phyloP scores from a whole-genome alignment of 2,888 invertebrate genomes.

The Baccha elongata region DNA sequence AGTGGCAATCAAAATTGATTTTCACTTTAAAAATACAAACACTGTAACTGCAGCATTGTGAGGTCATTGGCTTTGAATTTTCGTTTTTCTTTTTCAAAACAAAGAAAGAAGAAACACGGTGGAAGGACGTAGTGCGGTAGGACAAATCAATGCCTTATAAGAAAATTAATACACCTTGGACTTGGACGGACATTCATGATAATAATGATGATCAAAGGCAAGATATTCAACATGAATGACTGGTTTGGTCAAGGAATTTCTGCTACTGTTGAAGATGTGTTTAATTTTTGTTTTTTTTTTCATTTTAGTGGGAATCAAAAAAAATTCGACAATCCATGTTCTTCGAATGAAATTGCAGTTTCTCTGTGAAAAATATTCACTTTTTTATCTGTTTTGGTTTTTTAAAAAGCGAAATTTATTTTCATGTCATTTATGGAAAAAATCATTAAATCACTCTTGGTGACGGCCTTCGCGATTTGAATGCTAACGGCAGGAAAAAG shows the following conservation, averaged over 20 bases:
- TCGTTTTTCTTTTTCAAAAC: slow-evolving; percentile 16
- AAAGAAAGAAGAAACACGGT: slow-evolving; percentile 16
- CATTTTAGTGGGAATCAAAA: too few species aligned
- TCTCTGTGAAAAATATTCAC: too few species aligned
- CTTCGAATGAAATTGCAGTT: too few species aligned
- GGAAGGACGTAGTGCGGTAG: not conserved
- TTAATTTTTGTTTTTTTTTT: too few species aligned
- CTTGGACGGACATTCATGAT: not conserved
- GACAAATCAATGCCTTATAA: slow-evolving; percentile 1
- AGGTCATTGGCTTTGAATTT: slow-evolving; percentile 31
- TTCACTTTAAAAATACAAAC: slow-evolving; percentile 22
- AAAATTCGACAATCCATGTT: too few species aligned
- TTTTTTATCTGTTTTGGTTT: not conserved
- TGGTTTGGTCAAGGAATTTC: slow-evolving; percentile 5
- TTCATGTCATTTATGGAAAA: slow-evolving; percentile 11
- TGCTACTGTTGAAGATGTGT: slow-evolving; percentile 14
- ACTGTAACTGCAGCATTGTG: not conserved
- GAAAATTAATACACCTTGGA: slow-evolving; percentile 4
- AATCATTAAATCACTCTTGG: not conserved
- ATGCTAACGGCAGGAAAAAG: not conserved
- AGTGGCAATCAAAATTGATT: slow-evolving; percentile 34
- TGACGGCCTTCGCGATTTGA: slow-evolving; percentile 7
- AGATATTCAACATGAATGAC: slow-evolving; percentile 4
- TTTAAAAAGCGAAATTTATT: slow-evolving; percentile 1
- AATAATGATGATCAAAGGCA: slow-evolving; percentile 5